A percentile compares a stretch with the other conserved stretches of the same genome.
Evolutionary conservation across 2,113 vertebrate genomes (phyloP).

Genomic region (Theristicus caerulescens): DNA sequence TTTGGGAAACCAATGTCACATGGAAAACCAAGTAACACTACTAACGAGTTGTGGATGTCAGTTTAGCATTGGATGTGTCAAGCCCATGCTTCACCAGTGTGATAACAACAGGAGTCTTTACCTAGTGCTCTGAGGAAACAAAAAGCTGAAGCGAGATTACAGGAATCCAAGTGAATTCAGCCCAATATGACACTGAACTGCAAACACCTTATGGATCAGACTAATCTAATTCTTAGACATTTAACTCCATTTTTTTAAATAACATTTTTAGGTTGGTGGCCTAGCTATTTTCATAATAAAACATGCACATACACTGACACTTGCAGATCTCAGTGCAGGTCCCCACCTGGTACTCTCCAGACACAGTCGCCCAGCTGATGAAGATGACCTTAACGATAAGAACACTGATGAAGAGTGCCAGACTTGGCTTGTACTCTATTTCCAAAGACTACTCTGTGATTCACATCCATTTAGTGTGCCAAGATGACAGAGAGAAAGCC

Average conservation of each 20-base stretch:
- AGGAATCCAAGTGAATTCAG: conserved; percentile 36
- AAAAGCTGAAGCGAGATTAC: conserved; percentile 17
- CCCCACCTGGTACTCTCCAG: not conserved
- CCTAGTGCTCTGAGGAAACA: not conserved
- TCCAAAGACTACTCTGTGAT: not conserved
- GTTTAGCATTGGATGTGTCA: conserved; percentile 57
- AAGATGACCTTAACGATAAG: not conserved
- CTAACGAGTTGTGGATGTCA: conserved; percentile 72
- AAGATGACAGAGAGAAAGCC: not conserved
- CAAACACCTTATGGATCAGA: not conserved
- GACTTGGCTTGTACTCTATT: not conserved
- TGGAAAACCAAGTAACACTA: conserved; percentile 51
- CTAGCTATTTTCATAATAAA: not conserved
- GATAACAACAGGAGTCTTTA: conserved; percentile 47
- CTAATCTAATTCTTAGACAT: not conserved
- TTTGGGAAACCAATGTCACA: conserved; percentile 66
- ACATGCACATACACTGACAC: not conserved
- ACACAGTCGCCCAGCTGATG: not conserved
- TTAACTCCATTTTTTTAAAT: not conserved
- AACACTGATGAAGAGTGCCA: not conserved
- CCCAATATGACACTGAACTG: conserved; percentile 36
- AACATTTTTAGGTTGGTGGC: not conserved
- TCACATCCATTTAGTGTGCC: not conserved
- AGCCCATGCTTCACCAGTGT: conserved; percentile 18
- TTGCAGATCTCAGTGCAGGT: not conserved